Percentiles rank a stretch among this genome's conserved stretches.
phyloP scores from a whole-genome alignment of 2,113 vertebrate species.

The Aptenodytes patagonicus region DNA sequence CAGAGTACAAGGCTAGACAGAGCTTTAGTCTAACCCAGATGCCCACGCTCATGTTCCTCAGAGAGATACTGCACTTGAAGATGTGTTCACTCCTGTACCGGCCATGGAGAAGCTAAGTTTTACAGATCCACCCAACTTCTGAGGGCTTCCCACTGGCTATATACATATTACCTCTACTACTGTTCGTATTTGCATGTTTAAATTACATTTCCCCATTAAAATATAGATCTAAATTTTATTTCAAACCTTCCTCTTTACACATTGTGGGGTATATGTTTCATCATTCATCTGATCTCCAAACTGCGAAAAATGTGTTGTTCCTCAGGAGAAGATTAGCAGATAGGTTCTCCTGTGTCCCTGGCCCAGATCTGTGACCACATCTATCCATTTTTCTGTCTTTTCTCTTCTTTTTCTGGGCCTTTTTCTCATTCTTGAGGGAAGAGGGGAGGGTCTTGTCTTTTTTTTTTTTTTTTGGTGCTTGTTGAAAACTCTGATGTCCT shows the following conservation, averaged over 20 bases:
- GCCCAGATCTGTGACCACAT: neutral
- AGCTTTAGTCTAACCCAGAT: neutral
- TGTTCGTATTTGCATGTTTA: neutral
- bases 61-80: neutral
- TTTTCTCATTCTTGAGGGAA: neutral
- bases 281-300: neutral
- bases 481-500: neutral
- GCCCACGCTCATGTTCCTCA: accelerated
- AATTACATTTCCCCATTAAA: neutral
- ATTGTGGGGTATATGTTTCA: neutral
- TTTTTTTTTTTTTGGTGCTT: neutral
- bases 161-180: neutral
- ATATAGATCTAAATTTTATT: neutral
- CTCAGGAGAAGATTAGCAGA: neutral
- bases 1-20: neutral
- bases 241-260: neutral
- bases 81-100: neutral
- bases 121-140: neutral
- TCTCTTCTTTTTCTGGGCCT: neutral
- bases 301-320: neutral
- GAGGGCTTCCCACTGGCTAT: neutral
- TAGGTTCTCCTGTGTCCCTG: neutral
- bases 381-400: neutral
- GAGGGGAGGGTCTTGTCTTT: neutral
- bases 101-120: neutral